These are phyloP conservation scores for Gymnodraco acuticeps DNA, from an alignment of 2,797 vertebrate genomes.

Conservation along the genomic window DNA sequence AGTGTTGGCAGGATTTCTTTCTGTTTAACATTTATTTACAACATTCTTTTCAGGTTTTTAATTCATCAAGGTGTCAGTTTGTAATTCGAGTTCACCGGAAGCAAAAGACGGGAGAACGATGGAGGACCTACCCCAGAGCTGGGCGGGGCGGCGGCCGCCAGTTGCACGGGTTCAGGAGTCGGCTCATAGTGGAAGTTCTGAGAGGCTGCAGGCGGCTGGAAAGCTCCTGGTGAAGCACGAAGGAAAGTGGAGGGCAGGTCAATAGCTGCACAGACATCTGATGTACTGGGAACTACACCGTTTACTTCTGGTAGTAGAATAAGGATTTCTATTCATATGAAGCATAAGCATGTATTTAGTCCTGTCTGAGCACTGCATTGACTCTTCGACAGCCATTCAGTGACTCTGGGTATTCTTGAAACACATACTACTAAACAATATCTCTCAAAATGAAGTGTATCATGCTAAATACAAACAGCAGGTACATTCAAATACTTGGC, in stretches of 20 bases:
- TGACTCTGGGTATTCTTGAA: conserved; percentile 22
- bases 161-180: conserved; percentile 76
- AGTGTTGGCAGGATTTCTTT: neutral
- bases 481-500: neutral
- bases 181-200: conserved; percentile 81
- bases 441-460: conserved; percentile 23
- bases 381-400: neutral
- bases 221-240: conserved; percentile 54
- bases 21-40: neutral
- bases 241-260: neutral
- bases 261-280: neutral
- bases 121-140: conserved; percentile 74
- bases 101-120: neutral
- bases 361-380: neutral
- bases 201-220: conserved; percentile 75
- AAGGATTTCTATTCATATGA: neutral
- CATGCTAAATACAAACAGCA: conserved; percentile 24
- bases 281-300: neutral
- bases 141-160: conserved; percentile 77
- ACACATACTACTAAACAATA: conserved; percentile 50
- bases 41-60: neutral
- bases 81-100: neutral
- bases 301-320: neutral
- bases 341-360: neutral
- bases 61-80: neutral